Evolutionary conservation across 2,113 vertebrate species (phyloP).

Genomic region (Glaucomys volans): DNA sequence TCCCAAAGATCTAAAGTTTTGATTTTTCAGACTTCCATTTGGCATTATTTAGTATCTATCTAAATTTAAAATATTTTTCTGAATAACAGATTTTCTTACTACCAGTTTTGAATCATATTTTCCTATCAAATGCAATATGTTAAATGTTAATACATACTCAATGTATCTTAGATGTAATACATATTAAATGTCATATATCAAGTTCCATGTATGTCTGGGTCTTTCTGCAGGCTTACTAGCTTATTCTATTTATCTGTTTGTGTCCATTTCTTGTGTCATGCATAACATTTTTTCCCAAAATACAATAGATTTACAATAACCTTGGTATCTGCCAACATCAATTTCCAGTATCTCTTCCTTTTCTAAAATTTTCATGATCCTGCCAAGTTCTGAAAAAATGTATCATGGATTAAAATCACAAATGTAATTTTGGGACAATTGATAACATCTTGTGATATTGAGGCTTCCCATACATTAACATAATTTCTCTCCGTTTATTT

Average conservation of each 20-base stretch:
- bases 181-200: background rate
- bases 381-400: background rate
- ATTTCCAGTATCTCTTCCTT: background rate
- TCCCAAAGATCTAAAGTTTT: background rate
- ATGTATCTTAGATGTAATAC: background rate
- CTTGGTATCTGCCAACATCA: background rate
- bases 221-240: background rate
- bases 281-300: background rate
- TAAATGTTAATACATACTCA: background rate
- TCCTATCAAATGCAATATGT: background rate
- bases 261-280: background rate
- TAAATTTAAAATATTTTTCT: conserved; percentile 28
- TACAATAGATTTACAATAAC: background rate
- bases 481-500: background rate
- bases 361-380: background rate
- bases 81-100: background rate
- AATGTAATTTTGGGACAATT: background rate
- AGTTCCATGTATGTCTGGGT: background rate
- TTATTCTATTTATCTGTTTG: background rate
- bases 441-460: background rate
- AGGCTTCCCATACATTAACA: background rate
- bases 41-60: background rate
- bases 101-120: background rate
- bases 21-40: background rate
- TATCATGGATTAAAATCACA: background rate